Base-by-base conservation (phyloP, 2,888 invertebrate species). In the Clistopyga incitator region DNA sequence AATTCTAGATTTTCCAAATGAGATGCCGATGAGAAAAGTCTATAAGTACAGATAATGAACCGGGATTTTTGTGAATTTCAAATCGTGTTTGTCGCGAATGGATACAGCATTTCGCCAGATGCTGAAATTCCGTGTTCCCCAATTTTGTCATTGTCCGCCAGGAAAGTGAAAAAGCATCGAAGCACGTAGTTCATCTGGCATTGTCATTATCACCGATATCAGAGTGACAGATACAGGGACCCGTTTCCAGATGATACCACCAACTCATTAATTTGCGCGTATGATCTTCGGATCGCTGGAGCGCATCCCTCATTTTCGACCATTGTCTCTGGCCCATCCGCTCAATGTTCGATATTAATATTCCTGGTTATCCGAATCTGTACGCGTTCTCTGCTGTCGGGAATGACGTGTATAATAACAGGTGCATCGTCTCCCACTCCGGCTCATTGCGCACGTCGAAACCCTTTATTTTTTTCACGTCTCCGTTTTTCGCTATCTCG, bases 291-390 rank as follows among this genome's bases (percentile, higher is more conserved):
- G 45, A 38, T 15, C 45, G 8, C 23, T 13, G 4, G 6, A 45
- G 45, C 18, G 15, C 13, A 18, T 25, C 11, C 11, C 42, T 45
- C 25, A 72, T 59, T 59, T 61, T 72, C 29, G 10, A 18, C 47
- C 61, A 61, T 74, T 47, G 74, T 72, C 42, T 38, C 45, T 20
- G 23, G 54, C 13, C 52, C 70, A 23, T 45, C 38, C n/a, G 34
- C 10, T n/a, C 6, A 56, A 42, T 45, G 20, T 29, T 74, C 45
- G 59, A 72, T 59, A 72, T 72, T 74, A 74, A 74, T 74, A 50
- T 74, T 50, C 20, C 34, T 15, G 47, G 25, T 50, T 47, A 34
- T 34, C 61, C 13, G 64, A 20, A 29, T 59, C 20, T n/a, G 11
- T 6, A 15, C 38, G 10, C 23, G 42, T 25, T 23, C 11, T 18